Conservation (phyloP, 2,113 vertebrate genomes). For the Ictidomys tridecemlineatus region DNA sequence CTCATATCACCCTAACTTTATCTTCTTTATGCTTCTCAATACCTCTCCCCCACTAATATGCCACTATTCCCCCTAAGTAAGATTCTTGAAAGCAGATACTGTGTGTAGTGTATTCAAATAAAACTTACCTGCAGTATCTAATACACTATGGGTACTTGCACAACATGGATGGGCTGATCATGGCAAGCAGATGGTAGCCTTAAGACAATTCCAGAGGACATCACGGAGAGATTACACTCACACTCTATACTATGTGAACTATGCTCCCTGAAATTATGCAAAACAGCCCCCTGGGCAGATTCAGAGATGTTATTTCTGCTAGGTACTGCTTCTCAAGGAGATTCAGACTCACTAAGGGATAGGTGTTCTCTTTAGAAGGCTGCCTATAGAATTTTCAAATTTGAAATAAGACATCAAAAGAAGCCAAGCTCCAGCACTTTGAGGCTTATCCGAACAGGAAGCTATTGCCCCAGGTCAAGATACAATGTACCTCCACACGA, state of each 20-base stretch:
- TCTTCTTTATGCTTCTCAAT: not conserved
- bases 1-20: constrained; percentile 12
- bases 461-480: not conserved
- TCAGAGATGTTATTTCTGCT: constrained; percentile 39
- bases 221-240: not conserved
- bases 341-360: not conserved
- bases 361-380: not conserved
- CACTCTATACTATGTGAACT: not conserved
- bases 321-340: not conserved
- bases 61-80: constrained; percentile 36
- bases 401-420: constrained; percentile 43
- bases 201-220: not conserved
- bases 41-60: constrained; percentile 4
- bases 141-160: not conserved
- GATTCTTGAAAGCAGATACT: constrained; percentile 14
- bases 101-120: not conserved
- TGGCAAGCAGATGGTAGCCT: not conserved
- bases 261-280: not conserved
- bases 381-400: constrained; percentile 43
- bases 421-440: constrained; percentile 44
- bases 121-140: not conserved
- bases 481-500: constrained; percentile 12
- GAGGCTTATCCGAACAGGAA: constrained; percentile 35
- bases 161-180: not conserved
- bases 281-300: not conserved